Evolutionary conservation across 2,113 vertebrate species (phyloP).

Genomic region (Siniperca knerii): DNA sequence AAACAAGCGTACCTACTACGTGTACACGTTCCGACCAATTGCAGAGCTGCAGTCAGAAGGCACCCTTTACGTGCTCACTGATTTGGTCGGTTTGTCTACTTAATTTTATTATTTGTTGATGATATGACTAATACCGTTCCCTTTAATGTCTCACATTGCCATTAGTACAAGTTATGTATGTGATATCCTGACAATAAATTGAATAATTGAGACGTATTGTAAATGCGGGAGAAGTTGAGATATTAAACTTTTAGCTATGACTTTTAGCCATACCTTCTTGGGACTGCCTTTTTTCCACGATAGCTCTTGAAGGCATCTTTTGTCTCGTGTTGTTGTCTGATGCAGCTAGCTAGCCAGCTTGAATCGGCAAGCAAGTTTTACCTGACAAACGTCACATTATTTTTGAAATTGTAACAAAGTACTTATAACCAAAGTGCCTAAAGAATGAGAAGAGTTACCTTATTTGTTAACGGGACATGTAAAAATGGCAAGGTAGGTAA

Average conservation of each 20-base stretch:
- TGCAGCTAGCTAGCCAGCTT: conserved; percentile 56
- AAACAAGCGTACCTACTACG: conserved; percentile 26
- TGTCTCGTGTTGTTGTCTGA: conserved; percentile 71
- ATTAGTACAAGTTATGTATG: not conserved
- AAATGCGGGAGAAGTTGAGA: not conserved
- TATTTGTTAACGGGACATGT: conserved; percentile 94
- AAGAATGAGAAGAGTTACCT: conserved; percentile 95
- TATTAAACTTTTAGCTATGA: too few species aligned
- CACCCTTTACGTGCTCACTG: conserved; percentile 20
- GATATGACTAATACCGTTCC: rapidly evolving
- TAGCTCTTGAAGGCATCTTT: conserved; percentile 36
- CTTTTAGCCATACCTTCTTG: rapidly evolving
- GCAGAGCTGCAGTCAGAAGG: not conserved
- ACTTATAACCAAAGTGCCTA: conserved; percentile 52
- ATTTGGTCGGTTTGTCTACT: not conserved
- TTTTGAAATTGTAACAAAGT: not conserved
- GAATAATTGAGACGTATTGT: not conserved
- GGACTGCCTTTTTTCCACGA: conserved; percentile 2
- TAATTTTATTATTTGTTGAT: not conserved
- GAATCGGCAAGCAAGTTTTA: conserved; percentile 2
- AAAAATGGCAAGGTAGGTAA: conserved; percentile 94
- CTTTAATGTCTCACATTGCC: not conserved
- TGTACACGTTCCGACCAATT: conserved; percentile 41
- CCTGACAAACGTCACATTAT: not conserved
- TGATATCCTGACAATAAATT: not conserved